Base-by-base conservation (phyloP, 2,888 invertebrate species). In the Dastarcus helophoroides region DNA sequence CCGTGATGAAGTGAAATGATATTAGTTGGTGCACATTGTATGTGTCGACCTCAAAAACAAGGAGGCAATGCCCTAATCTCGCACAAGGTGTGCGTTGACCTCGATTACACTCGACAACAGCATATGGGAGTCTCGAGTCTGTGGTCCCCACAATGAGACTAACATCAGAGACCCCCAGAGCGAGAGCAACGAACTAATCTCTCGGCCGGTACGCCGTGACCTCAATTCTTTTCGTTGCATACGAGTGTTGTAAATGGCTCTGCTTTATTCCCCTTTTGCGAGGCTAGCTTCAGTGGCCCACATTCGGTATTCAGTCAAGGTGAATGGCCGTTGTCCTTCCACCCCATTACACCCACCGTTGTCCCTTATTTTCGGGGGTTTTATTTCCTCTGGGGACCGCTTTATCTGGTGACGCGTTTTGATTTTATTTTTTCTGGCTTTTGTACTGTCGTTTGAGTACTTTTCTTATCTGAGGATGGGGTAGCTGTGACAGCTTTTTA, bases 31-130 rank as follows among this genome's bases (percentile, higher is more conserved):
- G 45, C 40, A 37, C 29, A 31, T 34, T 46, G 35, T 35, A 31
- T 13, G 31, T 40, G 48, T 45, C 58, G 61, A 61, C 62, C 63
- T 63, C 61, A 63, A 61, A 60, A 60, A 50, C 46, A 41, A 45
- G 43, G 46, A 60, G 60, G 51, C 61, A 61, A 57, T 56, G 59
- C 48, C 57, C 62, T 60, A 54, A 44, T 51, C 60, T 61, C 54
- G 22, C 14, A 10, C 47, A 29, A 40, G 54, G 51, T 38, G 40
- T 47, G 30, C 16, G 40, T 42, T 50, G 54, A 52, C 58, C 56
- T 58, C 58, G 57, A 56, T 58, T 48, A 41, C 40, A 43, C 48
- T 46, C 44, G 46, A 26, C 29, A 17, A 21, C 16, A 19, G 26
- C 19, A 17, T 17, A 30, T 34, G 35, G 29, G 32, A 16, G 31